Evolutionary conservation across 2,797 vertebrate genomes (phyloP), one percentile per base, ranked within the genome.

Genomic region (Myiothlypis chrysogaster): DNA sequence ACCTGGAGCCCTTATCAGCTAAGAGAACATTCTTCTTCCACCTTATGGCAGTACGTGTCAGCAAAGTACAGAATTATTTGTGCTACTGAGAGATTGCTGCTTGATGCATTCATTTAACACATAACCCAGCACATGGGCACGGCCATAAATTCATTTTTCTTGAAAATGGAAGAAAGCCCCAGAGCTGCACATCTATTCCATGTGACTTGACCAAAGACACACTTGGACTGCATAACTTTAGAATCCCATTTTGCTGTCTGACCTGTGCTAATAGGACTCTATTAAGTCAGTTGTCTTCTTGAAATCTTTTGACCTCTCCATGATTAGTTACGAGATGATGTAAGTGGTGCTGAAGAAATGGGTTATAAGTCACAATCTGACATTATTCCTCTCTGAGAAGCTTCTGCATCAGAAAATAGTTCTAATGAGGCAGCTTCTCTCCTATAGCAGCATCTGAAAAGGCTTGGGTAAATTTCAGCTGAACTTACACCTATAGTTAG

Each of bases 221-320:
- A 20, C 24, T 92, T 46, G 25, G 43, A 87, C 53, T 68, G 60
- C 50, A 72, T 90, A 89, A 93, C 80, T 94, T 89, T 16, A 89
- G 68, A 85, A 75, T 57, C 34, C 37, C 72, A 69, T 83, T 85
- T 82, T 87, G 41, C 87, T 95, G 69, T 68, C 89, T 93, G 92
- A 92, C 92, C 82, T 95, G 76, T 71, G 72, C 27, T 91, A 87
- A 89, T 44, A 92, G 61, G 65, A 93, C 65, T 93, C 87, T 92
- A 87, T 89, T 90, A 93, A 83, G 56, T 1, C 11, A 87, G 71
- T 77, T 87, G 34, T 86, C 65, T 23, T 75, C 68, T 66, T 60
- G 71, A 92, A 92, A 90, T 93, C 73, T 83, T 84, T 78, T 76
- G 81, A 91, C 79, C 78, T 76, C 12, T 44, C 41, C 21, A 24